Base-by-base conservation (phyloP, 2,113 vertebrate species). In the Tiliqua scincoides region DNA sequence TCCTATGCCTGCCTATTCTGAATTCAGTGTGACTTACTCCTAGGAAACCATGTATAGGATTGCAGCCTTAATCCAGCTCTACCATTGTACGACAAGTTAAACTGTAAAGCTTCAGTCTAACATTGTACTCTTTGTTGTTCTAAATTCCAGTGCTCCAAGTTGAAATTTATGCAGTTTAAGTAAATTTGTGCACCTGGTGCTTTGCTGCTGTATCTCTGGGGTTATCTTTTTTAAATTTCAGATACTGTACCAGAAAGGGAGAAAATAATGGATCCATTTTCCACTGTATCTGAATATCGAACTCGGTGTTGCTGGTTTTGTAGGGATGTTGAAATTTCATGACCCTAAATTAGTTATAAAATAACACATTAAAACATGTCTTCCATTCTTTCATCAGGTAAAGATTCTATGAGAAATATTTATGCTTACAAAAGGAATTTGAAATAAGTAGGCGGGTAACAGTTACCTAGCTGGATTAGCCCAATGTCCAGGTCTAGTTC, bases 181-280 rank as follows among this genome's bases (percentile, higher is more conserved):
- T 25, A 62, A n/a, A 12, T 37, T 43, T 67, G 77, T 65, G 32
- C 21, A 23, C 35, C 59, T 62, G 57, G 37, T 62, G 35, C 59
- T 18, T 18, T 40, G 12, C 35, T 17, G 25, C 23, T 27, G 48
- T 37, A 65, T 43, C 30, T 6, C 20, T 20, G 4, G 4, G 1
- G 3, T 86, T 90, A 1, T 57, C 82, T 68, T 82, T 27, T 9
- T 21, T 21, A 59, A 81, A 4, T 76, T 91, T 30, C n/a, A 88
- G 86, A 35, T 84, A 92, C 87, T 72, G 30, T 97, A 98, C 98
- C 98, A 94, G 98, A 98, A 79, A 97, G 90, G 85, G 98, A 97
- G 88, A 98, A 99, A 92, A 99, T 97, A 79, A 99, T 94, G 0
- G 96, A 93, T 91, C 97, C 98, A 14, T 75, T 77, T 93, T 97